These are phyloP conservation scores for Martes martes DNA, from an alignment of 2,113 vertebrate genomes.

Conservation along the genomic window DNA sequence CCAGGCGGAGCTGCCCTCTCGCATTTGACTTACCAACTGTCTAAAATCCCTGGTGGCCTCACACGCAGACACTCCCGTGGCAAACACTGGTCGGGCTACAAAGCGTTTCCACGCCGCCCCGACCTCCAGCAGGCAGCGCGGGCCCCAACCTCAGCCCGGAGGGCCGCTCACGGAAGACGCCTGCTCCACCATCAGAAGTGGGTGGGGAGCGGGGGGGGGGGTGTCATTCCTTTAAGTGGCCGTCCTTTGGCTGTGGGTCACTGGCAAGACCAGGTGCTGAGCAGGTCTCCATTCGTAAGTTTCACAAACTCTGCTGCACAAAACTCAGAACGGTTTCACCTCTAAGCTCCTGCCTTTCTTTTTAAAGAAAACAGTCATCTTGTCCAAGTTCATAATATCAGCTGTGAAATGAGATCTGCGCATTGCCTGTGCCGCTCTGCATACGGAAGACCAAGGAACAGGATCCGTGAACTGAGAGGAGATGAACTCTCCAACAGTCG, in stretches of 20 bases:
- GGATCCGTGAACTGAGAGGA: fast-evolving
- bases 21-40: not conserved
- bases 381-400: not conserved
- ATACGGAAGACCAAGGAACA: not conserved
- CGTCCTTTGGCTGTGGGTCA: not conserved
- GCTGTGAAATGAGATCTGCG: not conserved
- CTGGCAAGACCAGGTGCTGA: too few species aligned
- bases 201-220: not conserved
- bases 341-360: not conserved
- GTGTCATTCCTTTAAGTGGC: not conserved
- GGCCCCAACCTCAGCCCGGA: not conserved
- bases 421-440: fast-evolving
- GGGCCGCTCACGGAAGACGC: fast-evolving
- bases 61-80: fast-evolving
- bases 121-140: not conserved
- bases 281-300: not conserved
- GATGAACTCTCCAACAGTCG: fast-evolving
- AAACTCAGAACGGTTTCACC: not conserved
- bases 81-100: not conserved
- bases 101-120: not conserved
- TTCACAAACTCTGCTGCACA: not conserved
- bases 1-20: not conserved
- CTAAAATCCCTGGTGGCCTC: not conserved
- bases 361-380: not conserved
- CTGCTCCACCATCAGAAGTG: fast-evolving